A percentile compares a stretch with the other conserved stretches of the same genome.
These are phyloP conservation scores for Caenorhabditis brenneri DNA, from an alignment of 1,140 invertebrate species.

Conservation along the genomic window DNA sequence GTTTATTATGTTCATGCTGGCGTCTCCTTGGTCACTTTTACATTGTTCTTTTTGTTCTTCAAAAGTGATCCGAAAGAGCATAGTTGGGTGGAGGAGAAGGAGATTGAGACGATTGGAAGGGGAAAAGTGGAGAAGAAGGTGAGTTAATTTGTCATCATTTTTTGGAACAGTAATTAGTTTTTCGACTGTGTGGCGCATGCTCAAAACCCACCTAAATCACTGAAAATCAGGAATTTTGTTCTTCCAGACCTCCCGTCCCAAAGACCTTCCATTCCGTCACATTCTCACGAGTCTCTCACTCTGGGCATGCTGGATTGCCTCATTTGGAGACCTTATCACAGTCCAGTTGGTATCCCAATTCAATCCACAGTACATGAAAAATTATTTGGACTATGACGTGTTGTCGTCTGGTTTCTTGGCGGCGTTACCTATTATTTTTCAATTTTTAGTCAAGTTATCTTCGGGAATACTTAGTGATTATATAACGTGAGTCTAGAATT, in stretches of 20 bases:
- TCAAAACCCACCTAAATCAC: too few relatives aligned
- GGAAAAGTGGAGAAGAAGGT: conserved; percentile 10
- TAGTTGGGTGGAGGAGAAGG: conserved; percentile 14
- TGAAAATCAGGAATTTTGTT: background rate
- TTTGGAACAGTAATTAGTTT: too few relatives aligned
- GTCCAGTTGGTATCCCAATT: conserved; percentile 32
- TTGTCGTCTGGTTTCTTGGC: background rate
- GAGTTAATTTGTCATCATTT: too few relatives aligned
- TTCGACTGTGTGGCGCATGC: too few relatives aligned
- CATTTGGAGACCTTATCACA: conserved; percentile 1
- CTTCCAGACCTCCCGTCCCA: background rate
- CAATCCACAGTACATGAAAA: conserved; percentile 34
- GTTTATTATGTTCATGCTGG: conserved; percentile 23
- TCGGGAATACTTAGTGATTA: conserved; percentile 17
- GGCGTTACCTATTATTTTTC: conserved; percentile 10
- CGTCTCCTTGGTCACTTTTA: conserved; percentile 3
- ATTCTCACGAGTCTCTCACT: background rate
- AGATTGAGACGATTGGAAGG: background rate
- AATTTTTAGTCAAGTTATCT: background rate
- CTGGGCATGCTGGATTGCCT: conserved; percentile 23
- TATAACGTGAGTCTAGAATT: background rate
- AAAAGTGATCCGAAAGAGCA: background rate
- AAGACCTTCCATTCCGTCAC: conserved; percentile 23
- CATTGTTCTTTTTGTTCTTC: background rate
- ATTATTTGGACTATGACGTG: conserved; percentile 25